Percentiles rank a stretch among this genome's conserved stretches.
Conservation (phyloP, 2,797 vertebrate genomes). For the Tapirus indicus region DNA sequence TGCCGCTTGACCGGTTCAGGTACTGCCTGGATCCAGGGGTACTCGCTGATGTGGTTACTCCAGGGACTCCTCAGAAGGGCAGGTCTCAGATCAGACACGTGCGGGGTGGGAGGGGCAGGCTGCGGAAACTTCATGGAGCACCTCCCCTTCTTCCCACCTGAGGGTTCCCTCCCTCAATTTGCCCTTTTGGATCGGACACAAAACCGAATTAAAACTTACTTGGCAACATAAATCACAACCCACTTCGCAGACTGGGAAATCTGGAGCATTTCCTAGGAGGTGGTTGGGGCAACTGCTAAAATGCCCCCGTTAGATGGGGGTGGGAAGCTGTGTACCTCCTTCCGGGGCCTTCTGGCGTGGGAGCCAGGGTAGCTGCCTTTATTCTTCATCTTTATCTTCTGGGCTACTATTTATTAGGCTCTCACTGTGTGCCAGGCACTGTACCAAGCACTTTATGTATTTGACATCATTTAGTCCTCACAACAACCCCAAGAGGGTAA, state of each 20-base stretch:
- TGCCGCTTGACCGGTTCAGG: not conserved
- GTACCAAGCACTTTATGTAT: not conserved
- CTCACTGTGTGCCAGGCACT: not conserved
- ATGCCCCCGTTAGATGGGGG: not conserved
- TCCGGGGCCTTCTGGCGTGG: not conserved
- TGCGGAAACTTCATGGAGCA: not conserved
- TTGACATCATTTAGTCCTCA: not conserved
- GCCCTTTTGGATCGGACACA: not conserved
- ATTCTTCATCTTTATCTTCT: not conserved
- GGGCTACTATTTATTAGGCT: not conserved
- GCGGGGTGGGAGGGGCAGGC: fast-evolving
- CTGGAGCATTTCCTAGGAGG: not conserved
- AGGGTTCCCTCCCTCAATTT: not conserved
- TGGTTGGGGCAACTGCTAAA: not conserved
- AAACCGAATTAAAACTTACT: not conserved
- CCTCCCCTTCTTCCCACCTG: not conserved
- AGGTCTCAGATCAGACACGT: not conserved
- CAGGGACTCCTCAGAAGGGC: not conserved
- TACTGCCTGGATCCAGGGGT: not conserved
- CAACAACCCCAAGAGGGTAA: not conserved
- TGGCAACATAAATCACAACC: not conserved
- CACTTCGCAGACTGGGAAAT: not conserved
- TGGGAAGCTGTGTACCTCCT: not conserved
- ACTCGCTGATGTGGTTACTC: not conserved
- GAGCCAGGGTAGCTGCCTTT: not conserved